Conservation (phyloP, 2,113 vertebrate genomes). For the Craseonycteris thonglongyai region DNA sequence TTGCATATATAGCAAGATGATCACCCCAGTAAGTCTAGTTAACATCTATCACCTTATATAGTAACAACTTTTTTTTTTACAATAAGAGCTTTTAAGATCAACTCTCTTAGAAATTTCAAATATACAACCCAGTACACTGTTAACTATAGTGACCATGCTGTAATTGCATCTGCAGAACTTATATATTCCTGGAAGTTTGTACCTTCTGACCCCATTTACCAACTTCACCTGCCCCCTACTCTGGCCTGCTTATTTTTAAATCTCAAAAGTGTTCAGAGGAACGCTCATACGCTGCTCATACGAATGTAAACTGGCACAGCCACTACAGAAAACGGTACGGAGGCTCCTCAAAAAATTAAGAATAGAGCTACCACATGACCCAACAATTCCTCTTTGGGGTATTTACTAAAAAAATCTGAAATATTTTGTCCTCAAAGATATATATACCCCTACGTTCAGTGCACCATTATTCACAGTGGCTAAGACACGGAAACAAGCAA, state of each 20-base stretch:
- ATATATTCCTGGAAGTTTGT: neutral
- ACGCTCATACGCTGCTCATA: too few relatives aligned
- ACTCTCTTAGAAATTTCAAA: neutral
- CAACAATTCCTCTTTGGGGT: too few relatives aligned
- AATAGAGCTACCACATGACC: too few relatives aligned
- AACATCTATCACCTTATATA: neutral
- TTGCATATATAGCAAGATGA: neutral
- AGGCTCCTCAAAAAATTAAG: too few relatives aligned
- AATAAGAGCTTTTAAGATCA: neutral
- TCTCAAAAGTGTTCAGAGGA: neutral
- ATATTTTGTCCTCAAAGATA: too few relatives aligned
- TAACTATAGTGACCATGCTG: neutral
- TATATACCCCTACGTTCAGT: too few relatives aligned
- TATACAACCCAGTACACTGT: neutral
- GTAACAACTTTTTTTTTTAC: neutral
- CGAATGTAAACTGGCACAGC: too few relatives aligned
- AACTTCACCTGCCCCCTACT: neutral
- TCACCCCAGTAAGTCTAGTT: neutral
- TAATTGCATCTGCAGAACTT: too few relatives aligned
- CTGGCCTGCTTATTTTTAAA: neutral
- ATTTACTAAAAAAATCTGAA: too few relatives aligned
- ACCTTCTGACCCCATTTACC: neutral
- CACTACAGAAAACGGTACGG: too few relatives aligned
- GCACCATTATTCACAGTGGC: too few relatives aligned
- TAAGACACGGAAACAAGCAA: too few relatives aligned